A percentile compares a stretch with the other conserved stretches of the same genome.
phyloP scores from a whole-genome alignment of 2,888 invertebrate species.

The Agrotis puta region DNA sequence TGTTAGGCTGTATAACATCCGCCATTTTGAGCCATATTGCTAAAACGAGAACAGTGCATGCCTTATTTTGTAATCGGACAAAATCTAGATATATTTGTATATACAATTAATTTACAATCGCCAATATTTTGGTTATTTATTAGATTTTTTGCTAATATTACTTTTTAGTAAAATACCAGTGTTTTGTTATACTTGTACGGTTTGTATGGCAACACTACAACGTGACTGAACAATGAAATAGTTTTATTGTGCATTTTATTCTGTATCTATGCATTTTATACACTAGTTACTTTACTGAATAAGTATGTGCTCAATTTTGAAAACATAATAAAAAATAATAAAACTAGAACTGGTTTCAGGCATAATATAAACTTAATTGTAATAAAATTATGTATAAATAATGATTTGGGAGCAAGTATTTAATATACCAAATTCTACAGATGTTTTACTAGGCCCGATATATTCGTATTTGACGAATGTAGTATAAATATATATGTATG shows the following conservation, averaged over 20 bases:
- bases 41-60: conserved; percentile 53
- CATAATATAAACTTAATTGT: conserved; percentile 62
- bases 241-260: conserved; percentile 70
- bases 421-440: conserved; percentile 57
- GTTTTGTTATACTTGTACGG: conserved; percentile 49
- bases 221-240: conserved; percentile 69
- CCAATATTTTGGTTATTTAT: conserved; percentile 66
- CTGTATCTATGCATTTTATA: conserved; percentile 73
- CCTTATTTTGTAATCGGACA: conserved; percentile 62
- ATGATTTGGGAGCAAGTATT: conserved; percentile 61
- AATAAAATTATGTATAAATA: conserved; percentile 53
- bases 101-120: conserved; percentile 59
- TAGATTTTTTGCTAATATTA: conserved; percentile 50
- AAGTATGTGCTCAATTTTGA: conserved; percentile 78
- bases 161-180: conserved; percentile 55
- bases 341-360: conserved; percentile 50
- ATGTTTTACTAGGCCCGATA: conserved; percentile 44
- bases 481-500: conserved; percentile 53
- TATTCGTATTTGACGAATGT: conserved; percentile 46
- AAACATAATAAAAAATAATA: conserved; percentile 60
- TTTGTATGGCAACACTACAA: conserved; percentile 60
- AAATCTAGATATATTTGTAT: conserved; percentile 61
- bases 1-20: conserved; percentile 23
- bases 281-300: conserved; percentile 72
- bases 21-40: conserved; percentile 64